Evolutionary conservation across 1,140 invertebrate species (phyloP).

Genomic region (Drosophila nigromelanica): DNA sequence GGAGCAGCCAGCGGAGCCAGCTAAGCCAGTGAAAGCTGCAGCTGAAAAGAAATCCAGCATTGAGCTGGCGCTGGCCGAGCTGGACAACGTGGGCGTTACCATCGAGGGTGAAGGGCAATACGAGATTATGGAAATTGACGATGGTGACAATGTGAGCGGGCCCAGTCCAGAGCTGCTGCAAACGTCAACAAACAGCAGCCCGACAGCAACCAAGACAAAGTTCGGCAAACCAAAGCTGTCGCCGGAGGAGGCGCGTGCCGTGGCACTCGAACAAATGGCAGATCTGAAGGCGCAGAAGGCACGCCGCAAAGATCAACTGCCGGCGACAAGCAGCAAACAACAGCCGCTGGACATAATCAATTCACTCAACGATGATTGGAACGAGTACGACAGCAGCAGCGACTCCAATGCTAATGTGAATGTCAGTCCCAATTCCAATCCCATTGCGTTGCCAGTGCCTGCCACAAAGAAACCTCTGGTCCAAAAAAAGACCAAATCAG

Average conservation of each 20-base stretch:
- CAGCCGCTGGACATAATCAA: conserved; percentile 56
- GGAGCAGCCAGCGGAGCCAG: conserved; percentile 9
- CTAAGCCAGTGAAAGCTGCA: not conserved
- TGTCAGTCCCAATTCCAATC: conserved; percentile 7
- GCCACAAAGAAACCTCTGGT: conserved; percentile 16
- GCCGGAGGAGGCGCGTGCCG: conserved; percentile 67
- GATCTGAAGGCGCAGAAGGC: conserved; percentile 46
- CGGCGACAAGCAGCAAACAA: conserved; percentile 4
- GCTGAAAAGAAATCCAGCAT: conserved; percentile 36
- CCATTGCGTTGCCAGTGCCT: not conserved
- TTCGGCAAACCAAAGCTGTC: conserved; percentile 52
- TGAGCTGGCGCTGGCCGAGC: conserved; percentile 48
- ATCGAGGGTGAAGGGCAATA: conserved; percentile 80
- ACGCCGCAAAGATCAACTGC: conserved; percentile 58
- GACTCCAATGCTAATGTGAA: not conserved
- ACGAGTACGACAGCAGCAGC: conserved; percentile 67
- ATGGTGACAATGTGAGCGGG: conserved; percentile 44
- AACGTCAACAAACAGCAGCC: not conserved
- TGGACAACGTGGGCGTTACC: conserved; percentile 65
- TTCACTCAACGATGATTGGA: conserved; percentile 77
- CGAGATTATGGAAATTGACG: conserved; percentile 80
- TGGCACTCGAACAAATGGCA: conserved; percentile 76
- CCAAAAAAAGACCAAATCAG: conserved; percentile 19
- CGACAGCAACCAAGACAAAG: conserved; percentile 17
- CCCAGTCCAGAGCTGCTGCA: conserved; percentile 29